These are phyloP conservation scores for Megalonaias nervosa DNA, from an alignment of 1,140 invertebrate species.

Conservation along the genomic window DNA sequence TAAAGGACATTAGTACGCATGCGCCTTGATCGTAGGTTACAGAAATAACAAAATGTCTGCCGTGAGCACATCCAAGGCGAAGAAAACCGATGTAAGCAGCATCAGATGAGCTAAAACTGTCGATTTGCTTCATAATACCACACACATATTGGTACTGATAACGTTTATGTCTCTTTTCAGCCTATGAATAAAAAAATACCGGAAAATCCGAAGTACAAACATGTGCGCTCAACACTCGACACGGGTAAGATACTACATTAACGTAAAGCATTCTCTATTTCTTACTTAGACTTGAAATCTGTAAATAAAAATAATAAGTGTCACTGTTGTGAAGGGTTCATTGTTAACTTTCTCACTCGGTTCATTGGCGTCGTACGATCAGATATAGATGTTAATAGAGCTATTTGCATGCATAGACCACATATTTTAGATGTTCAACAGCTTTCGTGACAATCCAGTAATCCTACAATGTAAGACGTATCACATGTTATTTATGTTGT, in stretches of 20 bases:
- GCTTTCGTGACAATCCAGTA: no score
- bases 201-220: slow-evolving; percentile 70
- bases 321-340: background rate
- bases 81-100: slow-evolving; percentile 41
- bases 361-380: no score
- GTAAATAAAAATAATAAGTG: slow-evolving; percentile 1
- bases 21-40: slow-evolving; percentile 40
- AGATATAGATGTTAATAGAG: no score
- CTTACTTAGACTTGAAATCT: background rate
- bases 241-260: slow-evolving; percentile 59
- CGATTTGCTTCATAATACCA: background rate
- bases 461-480: no score
- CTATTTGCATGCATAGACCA: no score
- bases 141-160: background rate
- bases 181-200: slow-evolving; percentile 65
- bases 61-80: slow-evolving; percentile 47
- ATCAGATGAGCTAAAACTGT: background rate
- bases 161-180: slow-evolving; percentile 50
- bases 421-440: no score
- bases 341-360: background rate
- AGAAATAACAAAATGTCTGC: slow-evolving; percentile 51
- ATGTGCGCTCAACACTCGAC: slow-evolving; percentile 68
- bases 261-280: background rate
- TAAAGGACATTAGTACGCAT: slow-evolving; percentile 22
- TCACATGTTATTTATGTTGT: no score